Evolutionary conservation across 2,113 vertebrate genomes (phyloP), one percentile per base, ranked within the genome.

Genomic region (Pyrgilauda ruficollis): DNA sequence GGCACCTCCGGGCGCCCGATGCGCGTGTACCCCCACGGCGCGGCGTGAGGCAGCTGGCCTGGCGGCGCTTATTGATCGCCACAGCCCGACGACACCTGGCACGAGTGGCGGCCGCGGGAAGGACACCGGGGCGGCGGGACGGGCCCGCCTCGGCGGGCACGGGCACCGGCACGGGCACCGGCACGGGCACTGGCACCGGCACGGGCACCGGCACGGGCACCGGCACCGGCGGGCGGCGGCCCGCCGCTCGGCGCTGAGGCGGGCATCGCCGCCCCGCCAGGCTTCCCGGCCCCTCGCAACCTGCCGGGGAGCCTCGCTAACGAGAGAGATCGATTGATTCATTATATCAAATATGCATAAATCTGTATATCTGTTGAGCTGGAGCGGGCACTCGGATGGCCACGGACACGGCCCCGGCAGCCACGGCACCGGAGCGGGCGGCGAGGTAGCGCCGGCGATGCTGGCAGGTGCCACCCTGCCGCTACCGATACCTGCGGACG

Each of bases 81-180:
- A 97, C 97, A 96, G 96, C 97, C 95, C 92, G 94, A 87, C 90
- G 94, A 95, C 95, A 89, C 83, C 96, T 96, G 95, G 96, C 97
- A 94, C 96, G 94, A 96, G 96, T 90, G 97, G 96, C 72, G 90
- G 92, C 96, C 95, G 77, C 92, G 95, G 96, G 96, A 98, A 94
- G 95, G 96, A 94, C 97, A 93, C 78, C 89, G 55, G 31, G 41
- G 41, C 41, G 41, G 41, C 41, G 41, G 41, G 41, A 41, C 41
- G 41, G 41, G 14, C 41, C 13, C 41, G 41, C 41, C 35, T 37
- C 35, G 35, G 35, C 35, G 35, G 35, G 35, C 35, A 37, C 35
- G 35, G 35, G 35, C 35, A 37, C 35, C 7, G 35, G 35, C 35
- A 37, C 35, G 7, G 35, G 35, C 35, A 37, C 35, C 35, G 35